A percentile compares a stretch with the other conserved stretches of the same genome.
These are phyloP conservation scores for Watsonalla cultraria DNA, from an alignment of 2,888 invertebrate genomes.

Conservation along the genomic window DNA sequence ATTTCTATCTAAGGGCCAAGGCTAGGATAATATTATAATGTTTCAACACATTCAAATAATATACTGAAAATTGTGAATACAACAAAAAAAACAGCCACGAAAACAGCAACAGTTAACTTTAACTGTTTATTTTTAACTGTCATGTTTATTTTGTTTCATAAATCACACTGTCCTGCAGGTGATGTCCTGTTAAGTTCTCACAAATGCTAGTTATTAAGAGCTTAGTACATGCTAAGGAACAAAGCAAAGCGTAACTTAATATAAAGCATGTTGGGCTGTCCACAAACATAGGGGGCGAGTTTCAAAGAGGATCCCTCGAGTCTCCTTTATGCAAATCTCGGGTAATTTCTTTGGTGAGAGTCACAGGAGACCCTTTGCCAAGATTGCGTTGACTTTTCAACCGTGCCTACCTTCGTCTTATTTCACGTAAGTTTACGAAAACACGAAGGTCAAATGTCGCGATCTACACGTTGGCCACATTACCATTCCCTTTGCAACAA, in stretches of 20 bases:
- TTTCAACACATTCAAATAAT: no score
- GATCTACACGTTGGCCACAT: conserved; percentile 16
- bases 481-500: conserved; percentile 9
- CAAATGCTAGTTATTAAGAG: conserved; percentile 36
- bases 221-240: conserved; percentile 39
- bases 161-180: no score
- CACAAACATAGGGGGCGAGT: conserved; percentile 61
- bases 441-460: conserved; percentile 20
- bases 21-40: no score
- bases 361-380: conserved; percentile 59
- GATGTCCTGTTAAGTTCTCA: no score
- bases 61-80: no score
- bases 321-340: conserved; percentile 73
- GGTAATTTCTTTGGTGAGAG: conserved; percentile 71
- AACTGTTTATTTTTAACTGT: no score
- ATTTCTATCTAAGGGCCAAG: no score
- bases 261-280: conserved; percentile 64
- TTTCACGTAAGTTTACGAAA: conserved; percentile 42
- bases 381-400: conserved; percentile 65
- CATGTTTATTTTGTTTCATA: no score
- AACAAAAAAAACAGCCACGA: no score
- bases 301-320: conserved; percentile 66
- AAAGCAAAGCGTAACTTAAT: conserved; percentile 61
- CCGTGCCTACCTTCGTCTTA: conserved; percentile 44
- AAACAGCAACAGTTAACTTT: no score